phyloP scores from a whole-genome alignment of 2,113 vertebrate genomes.

The Ictalurus punctatus region DNA sequence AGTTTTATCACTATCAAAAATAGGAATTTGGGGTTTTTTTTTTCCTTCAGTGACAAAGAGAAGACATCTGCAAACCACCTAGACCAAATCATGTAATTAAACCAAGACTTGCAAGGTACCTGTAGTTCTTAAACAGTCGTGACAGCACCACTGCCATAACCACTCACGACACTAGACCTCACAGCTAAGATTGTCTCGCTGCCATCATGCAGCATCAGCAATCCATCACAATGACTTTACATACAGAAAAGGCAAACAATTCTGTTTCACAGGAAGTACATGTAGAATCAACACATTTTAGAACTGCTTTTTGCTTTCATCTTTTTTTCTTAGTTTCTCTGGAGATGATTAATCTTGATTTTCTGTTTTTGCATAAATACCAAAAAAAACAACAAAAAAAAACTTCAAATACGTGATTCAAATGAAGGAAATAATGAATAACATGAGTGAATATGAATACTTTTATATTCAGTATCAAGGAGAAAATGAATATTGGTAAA shows the following conservation, averaged over 20 bases:
- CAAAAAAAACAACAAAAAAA: conserved; percentile 80
- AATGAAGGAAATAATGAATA: conserved; percentile 63
- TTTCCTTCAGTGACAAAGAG: conserved; percentile 83
- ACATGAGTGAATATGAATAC: conserved; percentile 56
- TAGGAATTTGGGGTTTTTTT: conserved; percentile 78
- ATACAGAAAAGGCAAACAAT: conserved; percentile 70
- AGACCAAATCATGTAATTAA: conserved; percentile 76
- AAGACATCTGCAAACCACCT: conserved; percentile 73
- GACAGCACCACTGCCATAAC: conserved; percentile 64
- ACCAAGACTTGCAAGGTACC: conserved; percentile 72
- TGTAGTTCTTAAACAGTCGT: conserved; percentile 59
- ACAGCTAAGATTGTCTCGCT: conserved; percentile 60
- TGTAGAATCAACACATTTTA: conserved; percentile 65
- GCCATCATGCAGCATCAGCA: conserved; percentile 52
- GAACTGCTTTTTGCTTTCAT: conserved; percentile 63
- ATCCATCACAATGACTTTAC: conserved; percentile 68
- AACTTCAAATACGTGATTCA: conserved; percentile 70
- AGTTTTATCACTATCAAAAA: conserved; percentile 87
- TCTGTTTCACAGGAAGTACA: conserved; percentile 76
- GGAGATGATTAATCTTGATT: conserved; percentile 71
- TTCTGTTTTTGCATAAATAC: conserved; percentile 65
- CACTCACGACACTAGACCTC: conserved; percentile 68
- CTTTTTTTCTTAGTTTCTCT: conserved; percentile 64
- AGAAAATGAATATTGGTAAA: conserved; percentile 64
- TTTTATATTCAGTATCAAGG: conserved; percentile 61